Evolutionary conservation across 53 echinoderm and acorn worm species (phyloP).

Genomic region (Echinometra lucunter): DNA sequence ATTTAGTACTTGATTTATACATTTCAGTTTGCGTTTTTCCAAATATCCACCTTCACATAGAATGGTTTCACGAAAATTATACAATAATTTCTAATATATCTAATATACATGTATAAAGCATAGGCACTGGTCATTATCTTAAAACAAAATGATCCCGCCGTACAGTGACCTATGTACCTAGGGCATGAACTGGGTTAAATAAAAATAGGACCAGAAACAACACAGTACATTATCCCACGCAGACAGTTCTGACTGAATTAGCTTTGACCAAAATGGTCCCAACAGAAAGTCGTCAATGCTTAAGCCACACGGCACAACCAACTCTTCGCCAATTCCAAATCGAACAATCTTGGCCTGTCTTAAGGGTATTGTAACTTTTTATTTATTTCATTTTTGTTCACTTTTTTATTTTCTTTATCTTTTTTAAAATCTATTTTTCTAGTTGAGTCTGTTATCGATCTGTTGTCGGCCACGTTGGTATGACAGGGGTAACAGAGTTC

Average conservation of each 20-base stretch:
- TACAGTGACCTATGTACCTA: not conserved
- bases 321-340: too few species aligned
- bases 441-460: too few species aligned
- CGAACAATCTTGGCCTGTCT: too few species aligned
- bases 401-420: too few species aligned
- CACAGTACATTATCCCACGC: conserved; percentile 20
- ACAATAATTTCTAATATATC: not conserved
- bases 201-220: not conserved
- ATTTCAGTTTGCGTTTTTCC: not conserved
- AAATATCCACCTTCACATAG: not conserved
- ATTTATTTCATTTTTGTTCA: too few species aligned
- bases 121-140: not conserved
- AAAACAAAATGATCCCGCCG: not conserved
- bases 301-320: not conserved
- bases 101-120: not conserved
- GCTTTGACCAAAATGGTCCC: not conserved
- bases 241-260: not conserved
- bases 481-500: too few species aligned
- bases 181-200: conserved; percentile 3
- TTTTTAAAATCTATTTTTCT: too few species aligned
- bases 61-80: not conserved
- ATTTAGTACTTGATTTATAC: not conserved
- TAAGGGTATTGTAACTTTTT: too few species aligned
- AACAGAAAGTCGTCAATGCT: not conserved
- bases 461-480: too few species aligned